Percentiles rank a stretch among this genome's conserved stretches.
These are phyloP conservation scores for Regulus satrapa DNA, from an alignment of 2,113 vertebrate species.

Conservation along the genomic window DNA sequence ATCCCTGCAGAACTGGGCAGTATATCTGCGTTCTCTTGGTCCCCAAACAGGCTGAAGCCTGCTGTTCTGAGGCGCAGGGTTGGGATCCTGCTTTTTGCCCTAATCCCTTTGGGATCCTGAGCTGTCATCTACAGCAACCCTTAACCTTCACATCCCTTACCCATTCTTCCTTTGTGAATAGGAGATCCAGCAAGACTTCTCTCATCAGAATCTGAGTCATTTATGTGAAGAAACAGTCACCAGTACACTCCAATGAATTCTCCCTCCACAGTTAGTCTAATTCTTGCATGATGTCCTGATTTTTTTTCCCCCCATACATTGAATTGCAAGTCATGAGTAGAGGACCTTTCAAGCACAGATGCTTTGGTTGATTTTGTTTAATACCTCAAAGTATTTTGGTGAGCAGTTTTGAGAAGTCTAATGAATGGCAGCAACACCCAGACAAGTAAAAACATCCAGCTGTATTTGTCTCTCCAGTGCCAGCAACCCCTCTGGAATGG, in stretches of 20 bases:
- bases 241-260: not conserved
- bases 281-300: not conserved
- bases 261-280: not conserved
- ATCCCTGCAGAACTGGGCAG: not conserved
- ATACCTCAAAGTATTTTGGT: not conserved
- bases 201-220: not conserved
- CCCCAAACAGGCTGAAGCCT: not conserved
- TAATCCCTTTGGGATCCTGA: not conserved
- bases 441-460: not conserved
- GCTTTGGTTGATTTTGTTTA: not conserved
- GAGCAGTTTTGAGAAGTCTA: not conserved
- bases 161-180: not conserved
- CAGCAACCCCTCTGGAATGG: not conserved
- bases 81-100: not conserved
- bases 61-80: not conserved
- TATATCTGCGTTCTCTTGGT: not conserved
- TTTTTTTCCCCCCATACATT: too few relatives aligned
- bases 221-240: not conserved
- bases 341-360: not conserved
- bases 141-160: not conserved
- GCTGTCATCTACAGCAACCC: not conserved
- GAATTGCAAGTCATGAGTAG: not conserved
- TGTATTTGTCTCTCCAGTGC: not conserved
- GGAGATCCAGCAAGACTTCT: not conserved
- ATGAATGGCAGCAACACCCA: not conserved